Evolutionary conservation across 2,888 invertebrate genomes (phyloP).

Genomic region (Steinernema carpocapsae): DNA sequence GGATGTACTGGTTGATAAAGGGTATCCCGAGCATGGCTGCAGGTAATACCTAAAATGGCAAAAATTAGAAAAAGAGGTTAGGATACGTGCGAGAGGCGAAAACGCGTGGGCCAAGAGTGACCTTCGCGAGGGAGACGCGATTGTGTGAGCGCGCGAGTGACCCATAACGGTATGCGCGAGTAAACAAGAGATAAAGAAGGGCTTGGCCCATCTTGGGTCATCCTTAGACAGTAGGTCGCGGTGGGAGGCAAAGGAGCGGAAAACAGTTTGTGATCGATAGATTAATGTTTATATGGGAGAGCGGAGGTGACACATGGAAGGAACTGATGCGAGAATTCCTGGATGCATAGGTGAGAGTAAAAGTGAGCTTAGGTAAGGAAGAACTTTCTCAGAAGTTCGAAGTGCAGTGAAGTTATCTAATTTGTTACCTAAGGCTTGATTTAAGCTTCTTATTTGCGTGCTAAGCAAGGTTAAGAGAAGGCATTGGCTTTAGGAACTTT

Average conservation of each 20-base stretch:
- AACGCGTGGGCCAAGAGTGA: not conserved
- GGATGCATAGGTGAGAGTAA: too few species aligned
- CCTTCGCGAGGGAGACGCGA: not conserved
- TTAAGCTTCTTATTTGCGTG: too few species aligned
- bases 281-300: not conserved
- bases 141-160: not conserved
- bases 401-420: too few species aligned
- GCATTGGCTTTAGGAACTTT: too few species aligned
- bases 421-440: too few species aligned
- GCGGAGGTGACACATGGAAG: too few species aligned
- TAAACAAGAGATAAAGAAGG: constrained; percentile 19
- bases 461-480: too few species aligned
- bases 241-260: not conserved
- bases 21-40: constrained; percentile 53
- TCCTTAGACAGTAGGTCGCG: not conserved
- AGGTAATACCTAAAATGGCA: constrained; percentile 7
- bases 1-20: constrained; percentile 56
- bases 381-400: too few species aligned
- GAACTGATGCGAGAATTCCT: too few species aligned
- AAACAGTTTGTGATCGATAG: not conserved
- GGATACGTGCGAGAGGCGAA: not conserved
- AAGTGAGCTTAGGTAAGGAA: too few species aligned
- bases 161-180: not conserved
- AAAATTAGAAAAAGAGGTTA: not conserved
- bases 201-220: not conserved